Percentiles rank a stretch among this genome's conserved stretches.
Evolutionary conservation across 2,888 invertebrate species (phyloP).

Genomic region (Netelia fuscicornis): DNA sequence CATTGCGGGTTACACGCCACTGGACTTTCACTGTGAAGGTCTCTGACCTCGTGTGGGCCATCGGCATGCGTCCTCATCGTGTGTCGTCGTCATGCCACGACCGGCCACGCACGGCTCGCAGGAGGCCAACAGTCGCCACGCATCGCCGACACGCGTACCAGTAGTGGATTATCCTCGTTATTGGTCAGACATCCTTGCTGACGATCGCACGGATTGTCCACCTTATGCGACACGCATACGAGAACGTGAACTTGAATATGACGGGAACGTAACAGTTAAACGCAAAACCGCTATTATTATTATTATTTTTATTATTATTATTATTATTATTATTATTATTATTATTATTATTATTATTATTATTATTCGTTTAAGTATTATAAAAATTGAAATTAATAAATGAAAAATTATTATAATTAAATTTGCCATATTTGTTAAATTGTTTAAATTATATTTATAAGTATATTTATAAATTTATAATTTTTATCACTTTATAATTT

Average conservation of each 20-base stretch:
- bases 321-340: too few relatives aligned
- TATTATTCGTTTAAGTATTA: background rate
- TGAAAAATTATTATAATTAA: background rate
- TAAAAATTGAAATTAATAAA: background rate
- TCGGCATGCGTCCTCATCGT: slow-evolving; percentile 13
- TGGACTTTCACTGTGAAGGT: slow-evolving; percentile 82
- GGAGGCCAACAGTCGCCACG: background rate
- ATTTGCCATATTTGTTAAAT: too few relatives aligned
- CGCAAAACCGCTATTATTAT: too few relatives aligned
- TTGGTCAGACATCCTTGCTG: slow-evolving; percentile 47
- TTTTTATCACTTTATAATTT: too few relatives aligned
- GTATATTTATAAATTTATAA: too few relatives aligned
- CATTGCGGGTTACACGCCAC: slow-evolving; percentile 67
- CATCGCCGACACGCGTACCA: background rate
- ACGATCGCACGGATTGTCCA: too few relatives aligned
- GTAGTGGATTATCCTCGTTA: slow-evolving; percentile 29
- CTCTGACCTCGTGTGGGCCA: slow-evolving; percentile 76
- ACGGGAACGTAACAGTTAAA: background rate
- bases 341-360: too few relatives aligned
- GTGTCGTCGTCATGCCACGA: slow-evolving; percentile 23
- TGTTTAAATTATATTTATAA: too few relatives aligned
- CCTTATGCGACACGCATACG: slow-evolving; percentile 10
- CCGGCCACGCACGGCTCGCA: slow-evolving; percentile 39
- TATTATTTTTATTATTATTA: too few relatives aligned
- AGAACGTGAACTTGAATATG: slow-evolving; percentile 52